phyloP scores from a whole-genome alignment of 2,888 invertebrate genomes.

The Noctua janthe region DNA sequence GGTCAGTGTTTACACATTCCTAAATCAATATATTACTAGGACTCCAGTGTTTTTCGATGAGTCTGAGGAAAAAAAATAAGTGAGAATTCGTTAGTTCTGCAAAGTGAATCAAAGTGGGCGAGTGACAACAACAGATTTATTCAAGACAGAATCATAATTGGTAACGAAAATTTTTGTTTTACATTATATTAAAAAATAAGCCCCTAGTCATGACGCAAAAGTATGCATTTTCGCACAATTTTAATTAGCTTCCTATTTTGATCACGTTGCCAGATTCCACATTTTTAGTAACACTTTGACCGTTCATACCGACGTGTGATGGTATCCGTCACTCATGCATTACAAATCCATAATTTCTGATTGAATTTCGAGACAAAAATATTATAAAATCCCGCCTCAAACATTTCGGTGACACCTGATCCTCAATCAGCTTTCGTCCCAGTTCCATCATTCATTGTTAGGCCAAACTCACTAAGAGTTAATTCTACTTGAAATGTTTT shows the following conservation, averaged over 20 bases:
- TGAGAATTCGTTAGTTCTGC: background rate
- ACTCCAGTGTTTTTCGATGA: conserved; percentile 7
- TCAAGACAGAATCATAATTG: background rate
- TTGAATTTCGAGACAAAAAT: conserved; percentile 24
- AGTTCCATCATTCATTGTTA: conserved; percentile 56
- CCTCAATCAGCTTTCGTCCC: conserved; percentile 37
- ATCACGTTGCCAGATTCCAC: background rate
- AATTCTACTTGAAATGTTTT: conserved; percentile 56
- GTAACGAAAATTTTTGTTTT: background rate
- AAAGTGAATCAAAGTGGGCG: background rate
- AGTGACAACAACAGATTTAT: background rate
- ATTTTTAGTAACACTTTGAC: conserved; percentile 4
- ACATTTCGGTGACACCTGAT: conserved; percentile 20
- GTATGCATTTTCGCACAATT: background rate
- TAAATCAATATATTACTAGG: conserved; percentile 47
- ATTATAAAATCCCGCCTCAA: conserved; percentile 24
- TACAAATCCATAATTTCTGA: conserved; percentile 22
- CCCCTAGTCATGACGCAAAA: background rate
- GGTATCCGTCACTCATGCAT: conserved; percentile 5
- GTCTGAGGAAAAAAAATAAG: conserved; percentile 8
- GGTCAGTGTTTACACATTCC: conserved; percentile 28
- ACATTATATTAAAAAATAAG: background rate
- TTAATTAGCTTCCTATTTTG: background rate
- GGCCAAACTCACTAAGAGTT: conserved; percentile 41
- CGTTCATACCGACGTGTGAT: too few relatives aligned